Evolutionary conservation across 2,888 invertebrate species (phyloP).

Genomic region (Lasioglossum vierecki): DNA sequence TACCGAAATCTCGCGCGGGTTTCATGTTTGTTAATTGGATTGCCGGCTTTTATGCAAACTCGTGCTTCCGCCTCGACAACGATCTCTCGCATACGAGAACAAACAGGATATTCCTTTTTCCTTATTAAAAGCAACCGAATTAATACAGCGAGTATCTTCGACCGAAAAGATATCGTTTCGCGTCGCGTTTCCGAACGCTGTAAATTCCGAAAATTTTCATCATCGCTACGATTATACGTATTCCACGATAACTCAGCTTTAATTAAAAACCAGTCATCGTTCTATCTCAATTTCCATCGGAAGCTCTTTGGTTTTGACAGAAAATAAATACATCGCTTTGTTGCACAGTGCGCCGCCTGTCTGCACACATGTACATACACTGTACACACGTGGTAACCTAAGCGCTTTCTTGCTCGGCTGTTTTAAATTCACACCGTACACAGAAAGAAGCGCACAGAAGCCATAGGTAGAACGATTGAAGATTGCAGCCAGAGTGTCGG

Average conservation of each 20-base stretch:
- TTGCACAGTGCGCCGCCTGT: neutral
- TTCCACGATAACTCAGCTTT: no score
- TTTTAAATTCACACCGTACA: constrained; percentile 23
- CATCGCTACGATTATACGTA: no score
- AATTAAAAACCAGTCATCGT: no score
- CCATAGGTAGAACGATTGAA: constrained; percentile 61
- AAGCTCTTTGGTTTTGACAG: no score
- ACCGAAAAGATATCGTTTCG: no score
- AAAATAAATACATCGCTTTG: no score
- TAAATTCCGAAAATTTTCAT: no score
- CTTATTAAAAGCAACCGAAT: neutral
- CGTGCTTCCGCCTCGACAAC: neutral
- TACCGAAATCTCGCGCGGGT: neutral
- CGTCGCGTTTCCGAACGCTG: no score
- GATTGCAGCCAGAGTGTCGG: constrained; percentile 73
- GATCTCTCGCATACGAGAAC: neutral
- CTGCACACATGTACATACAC: neutral
- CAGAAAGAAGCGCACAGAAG: constrained; percentile 41
- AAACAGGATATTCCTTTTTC: neutral
- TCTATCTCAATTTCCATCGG: no score
- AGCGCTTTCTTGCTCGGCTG: constrained; percentile 34
- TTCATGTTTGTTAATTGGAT: constrained; percentile 1
- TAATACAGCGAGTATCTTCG: no score
- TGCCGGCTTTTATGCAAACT: neutral
- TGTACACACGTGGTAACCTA: neutral